Evolutionary conservation across 2,113 vertebrate species (phyloP), one percentile per base, ranked within the genome.

Genomic region (Catharus bicknelli): DNA sequence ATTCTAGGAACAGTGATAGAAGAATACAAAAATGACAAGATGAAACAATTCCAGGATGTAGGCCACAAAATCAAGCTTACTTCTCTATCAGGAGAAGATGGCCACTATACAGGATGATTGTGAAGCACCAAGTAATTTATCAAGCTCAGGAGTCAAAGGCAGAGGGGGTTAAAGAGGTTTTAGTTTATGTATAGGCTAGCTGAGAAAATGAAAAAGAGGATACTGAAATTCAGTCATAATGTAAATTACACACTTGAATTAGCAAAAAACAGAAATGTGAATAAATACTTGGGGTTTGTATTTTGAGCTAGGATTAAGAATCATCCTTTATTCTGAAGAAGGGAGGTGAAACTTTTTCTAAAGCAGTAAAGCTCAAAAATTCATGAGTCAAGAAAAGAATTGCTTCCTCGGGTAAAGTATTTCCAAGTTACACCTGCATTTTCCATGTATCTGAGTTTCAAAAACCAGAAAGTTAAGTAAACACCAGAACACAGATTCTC

Each of bases 101-200:
- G 40, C 26, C 43, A 63, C 20, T 63, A 42, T 1, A 86, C 1
- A 22, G 19, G 16, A 80, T 22, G 19, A n/a, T 2, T 45, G 21
- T 36, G 16, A 6, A 40, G 22, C 38, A 83, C 17, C 11, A 54
- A 76, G 19, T 42, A 54, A 78, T 17, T 80, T 59, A 43, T 43
- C 30, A 72, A 50, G 19, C 23, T 76, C 16, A 72, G 7, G 6
- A 66, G 19, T 48, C 16, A 0, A 0, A 7, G 5, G 7, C 1
- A 2, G 5, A 4, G 8, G 3, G 2, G 0, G 7, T 38, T 59
- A 32, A 79, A 75, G 48, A 86, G 7, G 9, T 63, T 67, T 86
- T 48, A 40, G 8, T 19, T 67, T 47, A 73, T 5, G 27, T 10
- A 32, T 3, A 73, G 11, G 7, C 34, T 62, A 64, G 58, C 4